Base-by-base conservation (phyloP, 2,113 vertebrate genomes). In the Cacatua alba region DNA sequence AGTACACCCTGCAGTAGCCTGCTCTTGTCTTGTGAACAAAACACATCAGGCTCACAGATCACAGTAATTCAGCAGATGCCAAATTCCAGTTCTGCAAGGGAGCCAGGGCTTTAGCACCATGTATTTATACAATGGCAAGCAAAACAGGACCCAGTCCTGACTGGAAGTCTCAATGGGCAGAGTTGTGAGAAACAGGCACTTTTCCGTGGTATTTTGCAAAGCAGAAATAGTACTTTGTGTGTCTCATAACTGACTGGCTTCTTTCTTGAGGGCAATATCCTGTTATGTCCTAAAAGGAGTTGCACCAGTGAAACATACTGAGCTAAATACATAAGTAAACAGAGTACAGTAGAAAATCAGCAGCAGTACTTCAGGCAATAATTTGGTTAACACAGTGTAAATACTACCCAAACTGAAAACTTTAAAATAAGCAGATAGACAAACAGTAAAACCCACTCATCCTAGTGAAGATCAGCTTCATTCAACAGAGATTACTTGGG, bases 171-270 rank as follows among this genome's bases (percentile, higher is more conserved):
- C 19, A 49, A 33, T 1, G 7, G 28, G 39, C 25, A 67, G 33
- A 49, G n/a, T 3, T 78, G 46, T 26, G 53, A 11, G 31, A 72
- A 24, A 8, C 7, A 15, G 20, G 37, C 0, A 0, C 17, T 88
- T 35, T 48, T 28, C 76, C 63, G 21, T 23, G 52, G 12, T 19
- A 48, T 37, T 86, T 82, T 64, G 88, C 65, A 79, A 65, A 24
- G 35, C 65, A 85, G 53, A 37, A 83, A 35, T 35, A 67, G 23
- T 13, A 82, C 6, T 85, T 76, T 17, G 3, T 35, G 28, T 33
- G 39, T 39, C 52, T 67, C 41, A 48, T 16, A 72, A 17, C 1
- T 81, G 41, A 65, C 64, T 63, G 78, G 33, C 43, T 86, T 80
- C 43, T 76, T 80, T 72, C 57, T 35, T 12, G 12, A 72, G 12